Percentiles rank a stretch among this genome's conserved stretches.
These are phyloP conservation scores for Thysanoteuthis rhombus DNA, from an alignment of 2,888 invertebrate species.

Conservation along the genomic window DNA sequence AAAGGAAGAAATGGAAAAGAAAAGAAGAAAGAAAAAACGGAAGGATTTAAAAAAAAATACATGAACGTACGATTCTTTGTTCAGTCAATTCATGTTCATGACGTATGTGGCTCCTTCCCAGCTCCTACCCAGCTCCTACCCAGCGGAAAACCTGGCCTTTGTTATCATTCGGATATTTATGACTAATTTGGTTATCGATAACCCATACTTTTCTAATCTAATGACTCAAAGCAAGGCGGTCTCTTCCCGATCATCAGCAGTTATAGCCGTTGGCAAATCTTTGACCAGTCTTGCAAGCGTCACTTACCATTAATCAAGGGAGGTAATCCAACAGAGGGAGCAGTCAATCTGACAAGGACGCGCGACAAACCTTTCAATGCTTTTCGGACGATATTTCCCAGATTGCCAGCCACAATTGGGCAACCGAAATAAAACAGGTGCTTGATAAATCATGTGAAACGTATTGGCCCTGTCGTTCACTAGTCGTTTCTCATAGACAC, in stretches of 20 bases:
- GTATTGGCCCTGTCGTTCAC: too few species aligned
- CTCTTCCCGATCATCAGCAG: background rate
- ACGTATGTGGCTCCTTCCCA: too few species aligned
- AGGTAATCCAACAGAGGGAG: background rate
- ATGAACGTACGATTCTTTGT: too few species aligned
- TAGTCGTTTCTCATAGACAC: too few species aligned
- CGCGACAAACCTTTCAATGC: background rate
- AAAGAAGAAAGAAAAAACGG: too few species aligned
- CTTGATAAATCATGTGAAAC: background rate
- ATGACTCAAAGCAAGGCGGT: background rate
- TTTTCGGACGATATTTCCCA: background rate
- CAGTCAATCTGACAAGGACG: background rate
- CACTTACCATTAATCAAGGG: background rate
- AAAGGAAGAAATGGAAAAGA: background rate
- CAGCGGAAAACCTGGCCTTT: background rate
- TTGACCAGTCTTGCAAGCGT: background rate
- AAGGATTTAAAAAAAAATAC: too few species aligned
- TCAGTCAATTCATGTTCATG: too few species aligned
- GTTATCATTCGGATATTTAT: background rate
- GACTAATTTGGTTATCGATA: background rate
- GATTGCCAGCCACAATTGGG: background rate
- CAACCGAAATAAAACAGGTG: background rate
- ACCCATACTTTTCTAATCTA: background rate
- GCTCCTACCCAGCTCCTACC: too few species aligned
- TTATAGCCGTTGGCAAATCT: background rate